Evolutionary conservation across 2,797 vertebrate species (phyloP), one percentile per base, ranked within the genome.

Genomic region (Neosilurus hyrtlii): DNA sequence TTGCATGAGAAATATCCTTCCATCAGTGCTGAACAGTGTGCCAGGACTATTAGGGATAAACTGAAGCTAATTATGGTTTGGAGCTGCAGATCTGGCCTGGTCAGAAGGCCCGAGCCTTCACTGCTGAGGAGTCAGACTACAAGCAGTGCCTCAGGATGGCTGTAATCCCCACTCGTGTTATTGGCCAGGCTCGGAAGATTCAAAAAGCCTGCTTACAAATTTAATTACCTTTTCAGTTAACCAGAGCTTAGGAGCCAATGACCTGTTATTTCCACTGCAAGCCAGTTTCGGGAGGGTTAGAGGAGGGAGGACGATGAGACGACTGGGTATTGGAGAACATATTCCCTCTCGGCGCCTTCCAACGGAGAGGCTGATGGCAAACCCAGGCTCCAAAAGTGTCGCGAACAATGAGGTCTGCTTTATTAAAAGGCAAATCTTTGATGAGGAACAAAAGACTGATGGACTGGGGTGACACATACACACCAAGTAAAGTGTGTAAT

Each of bases 151-250:
- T 92, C 84, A 89, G 91, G 92, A 91, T 87, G 61, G 49, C 89
- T 89, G 81, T 90, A 92, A 93, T 92, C 92, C 92, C 91, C 88
- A 71, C 84, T 52, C 86, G 90, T 89, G 91, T 92, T 93, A 93
- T 90, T 86, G 77, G 92, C 91, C 90, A 92, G 90, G 90, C 91
- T 92, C 90, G 92, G 94, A 94, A 93, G 90, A 92, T 92, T 93
- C 90, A 93, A 93, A 94, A 94, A 92, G 89, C 90, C 91, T 93
- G 91, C 91, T 93, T 91, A 90, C 91, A 94, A 94, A 94, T 93
- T 91, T 90, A 94, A 94, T 94, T 93, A 94, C 90, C 92, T 93
- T 93, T 94, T 91, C 90, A 92, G 92, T 94, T 93, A 94, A 93
- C 91, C 91, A 93, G 90, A 93, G 92, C 92, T 93, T 92, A 93